Evolutionary conservation across 2,113 vertebrate genomes (phyloP), one percentile per base, ranked within the genome.

Genomic region (Vireo altiloquus): DNA sequence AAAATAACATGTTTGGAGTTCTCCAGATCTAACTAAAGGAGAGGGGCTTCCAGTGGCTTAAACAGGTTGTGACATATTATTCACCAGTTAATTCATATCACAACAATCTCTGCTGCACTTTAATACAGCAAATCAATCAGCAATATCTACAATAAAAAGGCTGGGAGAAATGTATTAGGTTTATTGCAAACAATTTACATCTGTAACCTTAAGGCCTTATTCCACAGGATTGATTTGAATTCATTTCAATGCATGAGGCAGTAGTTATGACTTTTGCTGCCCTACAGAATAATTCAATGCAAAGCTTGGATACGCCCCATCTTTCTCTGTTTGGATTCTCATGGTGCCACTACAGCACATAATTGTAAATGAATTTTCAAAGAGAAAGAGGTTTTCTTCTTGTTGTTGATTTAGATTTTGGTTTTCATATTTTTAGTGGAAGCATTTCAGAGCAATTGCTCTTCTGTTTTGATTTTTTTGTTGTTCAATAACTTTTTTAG

Each of bases 21-120:
- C 27, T 79, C 42, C 30, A 92, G 44, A 81, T 95, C 78, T 93
- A 93, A 94, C 76, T 92, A 92, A 92, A 69, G 42, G 19, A 31
- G n/a, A 80, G 49, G 37, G 37, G n/a, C 87, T 90, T 92, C 49
- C 53, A 86, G 56, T 70, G 61, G 90, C 95, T 94, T 96, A 37
- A 82, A 87, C 52, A n/a, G 42, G 6, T 92, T 91, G 42, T 89
- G 88, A 95, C 85, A 77, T 54, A 85, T 82, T 96, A 74, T 69
- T 93, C 68, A 88, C 22, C 78, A 91, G 49, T 89, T 96, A 95
- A 91, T 93, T 96, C 68, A 68, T 82, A 92, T 53, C 69, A 77
- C 47, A 88, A 46, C 27, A 74, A 72, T 96, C 42, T 95, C 65
- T 63, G 15, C 40, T 74, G 19, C 24, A 30, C 23, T 91, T 81